Evolutionary conservation across 2,797 vertebrate species (phyloP).

Genomic region (Poecilia wingei): DNA sequence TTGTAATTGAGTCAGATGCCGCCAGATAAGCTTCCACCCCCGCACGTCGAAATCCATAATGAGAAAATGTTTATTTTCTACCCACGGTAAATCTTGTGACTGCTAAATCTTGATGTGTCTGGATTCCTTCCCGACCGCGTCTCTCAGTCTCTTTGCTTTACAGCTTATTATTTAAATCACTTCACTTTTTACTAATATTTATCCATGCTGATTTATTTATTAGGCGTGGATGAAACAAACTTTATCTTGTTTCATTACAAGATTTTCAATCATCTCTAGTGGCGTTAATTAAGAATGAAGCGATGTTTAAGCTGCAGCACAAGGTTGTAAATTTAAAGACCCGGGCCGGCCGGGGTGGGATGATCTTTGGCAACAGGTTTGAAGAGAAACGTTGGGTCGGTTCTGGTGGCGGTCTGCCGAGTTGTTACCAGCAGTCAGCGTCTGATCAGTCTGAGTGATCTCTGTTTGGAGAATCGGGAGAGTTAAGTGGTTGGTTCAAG

Average conservation of each 20-base stretch:
- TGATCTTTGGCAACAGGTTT: not conserved
- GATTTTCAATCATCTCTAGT: not conserved
- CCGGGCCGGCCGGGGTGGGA: not conserved
- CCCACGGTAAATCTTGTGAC: slow-evolving; percentile 35
- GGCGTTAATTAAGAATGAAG: not conserved
- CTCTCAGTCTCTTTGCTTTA: not conserved
- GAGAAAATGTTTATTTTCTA: slow-evolving; percentile 42
- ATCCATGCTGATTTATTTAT: not conserved
- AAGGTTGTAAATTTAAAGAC: not conserved
- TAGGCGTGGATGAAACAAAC: too few species aligned
- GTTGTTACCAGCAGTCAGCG: not conserved
- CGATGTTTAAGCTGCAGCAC: not conserved
- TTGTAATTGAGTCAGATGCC: slow-evolving; percentile 42
- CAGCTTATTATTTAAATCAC: not conserved
- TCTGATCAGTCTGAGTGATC: not conserved
- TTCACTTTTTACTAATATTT: not conserved
- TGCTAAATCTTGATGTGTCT: slow-evolving; percentile 32
- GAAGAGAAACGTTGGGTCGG: not conserved
- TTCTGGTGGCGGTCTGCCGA: not conserved
- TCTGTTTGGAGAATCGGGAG: not conserved
- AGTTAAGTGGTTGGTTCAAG: not conserved
- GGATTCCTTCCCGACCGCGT: not conserved
- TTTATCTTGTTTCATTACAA: not conserved
- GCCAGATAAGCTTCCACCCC: slow-evolving; percentile 45
- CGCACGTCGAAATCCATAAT: slow-evolving; percentile 30